These are phyloP conservation scores for Aphaenogaster rudis DNA, from an alignment of 1,140 invertebrate species.

Conservation along the genomic window DNA sequence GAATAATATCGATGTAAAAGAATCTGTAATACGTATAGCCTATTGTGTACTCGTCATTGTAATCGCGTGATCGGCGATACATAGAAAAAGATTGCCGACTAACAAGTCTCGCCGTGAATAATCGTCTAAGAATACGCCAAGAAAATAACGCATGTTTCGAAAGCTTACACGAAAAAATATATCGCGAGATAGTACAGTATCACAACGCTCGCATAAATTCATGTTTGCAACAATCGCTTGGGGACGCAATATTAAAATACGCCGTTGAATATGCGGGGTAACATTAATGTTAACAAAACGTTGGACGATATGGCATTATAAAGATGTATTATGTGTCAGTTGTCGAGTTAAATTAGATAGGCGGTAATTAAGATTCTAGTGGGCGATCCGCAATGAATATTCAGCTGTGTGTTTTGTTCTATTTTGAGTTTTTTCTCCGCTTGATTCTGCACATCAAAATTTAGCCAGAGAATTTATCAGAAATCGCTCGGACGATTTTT, in stretches of 20 bases:
- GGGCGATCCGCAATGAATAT: conserved; percentile 13
- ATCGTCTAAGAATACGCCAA: neutral
- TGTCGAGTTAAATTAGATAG: conserved; percentile 67
- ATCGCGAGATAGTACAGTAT: conserved; percentile 3
- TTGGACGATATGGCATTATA: conserved; percentile 40
- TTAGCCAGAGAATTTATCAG: neutral
- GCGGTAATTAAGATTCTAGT: conserved; percentile 63
- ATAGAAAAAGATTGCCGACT: neutral
- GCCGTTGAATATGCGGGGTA: conserved; percentile 35
- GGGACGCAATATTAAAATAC: conserved; percentile 44
- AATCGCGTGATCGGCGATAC: neutral
- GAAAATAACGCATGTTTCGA: neutral
- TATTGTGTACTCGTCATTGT: neutral
- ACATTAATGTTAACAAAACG: conserved; percentile 61
- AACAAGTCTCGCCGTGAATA: neutral
- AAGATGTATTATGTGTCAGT: conserved; percentile 62
- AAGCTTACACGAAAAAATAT: neutral
- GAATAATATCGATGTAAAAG: neutral
- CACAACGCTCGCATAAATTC: conserved; percentile 39
- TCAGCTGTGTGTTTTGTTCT: conserved; percentile 19
- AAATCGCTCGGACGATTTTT: neutral
- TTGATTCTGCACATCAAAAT: neutral
- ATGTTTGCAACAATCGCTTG: conserved; percentile 17
- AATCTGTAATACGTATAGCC: neutral
- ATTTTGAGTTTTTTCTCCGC: conserved; percentile 11